Base-by-base conservation (phyloP, 2,888 invertebrate genomes). In the Lasiommata megera region DNA sequence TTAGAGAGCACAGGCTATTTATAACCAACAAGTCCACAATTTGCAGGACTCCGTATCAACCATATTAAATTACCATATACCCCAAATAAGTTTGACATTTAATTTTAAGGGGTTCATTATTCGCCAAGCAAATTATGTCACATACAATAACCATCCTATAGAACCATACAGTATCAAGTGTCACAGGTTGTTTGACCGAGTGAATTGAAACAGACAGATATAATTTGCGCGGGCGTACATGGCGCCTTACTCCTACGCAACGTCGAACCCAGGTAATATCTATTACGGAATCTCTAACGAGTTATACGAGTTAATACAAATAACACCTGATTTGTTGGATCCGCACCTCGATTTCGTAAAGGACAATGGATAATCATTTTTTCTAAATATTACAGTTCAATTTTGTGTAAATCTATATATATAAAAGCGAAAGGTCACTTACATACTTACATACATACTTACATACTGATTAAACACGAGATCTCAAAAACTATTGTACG, bases 161-260 rank as follows among this genome's bases (percentile, higher is more conserved):
- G 46, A 36, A 29, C 12, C 18, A 51, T 58, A 59, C 31, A 31
- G 59, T 57, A 57, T 54, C 43, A 53, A 60, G 31, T 47, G 41
- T 37, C 47, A 43, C 51, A 52, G 51, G 60, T 31, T 51, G 54
- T 51, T 43, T 58, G 54, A 47, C 48, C 57, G 38, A 61, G 44
- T 54, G 14, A 14, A 47, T 66, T 66, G 65, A 64, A 63, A 68
- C 67, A 70, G 69, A 37, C 41, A 57, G 60, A 51, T 51, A 52
- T 50, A 57, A 62, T 56, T 60, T 63, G 67, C 69, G 69, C 58
- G 66, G 74, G 74, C 71, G 76, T 68, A 55, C 63, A 63, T 65
- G 75, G 75, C 74, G 76, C 73, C 72, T 63, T 52, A 60, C 61
- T 67, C 73, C 73, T 63, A 73, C 74, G 67, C 71, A 62, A 38